A percentile compares a stretch with the other conserved stretches of the same genome.
Evolutionary conservation across 2,888 invertebrate genomes (phyloP).

Genomic region (Cryptophagus acutangulus): DNA sequence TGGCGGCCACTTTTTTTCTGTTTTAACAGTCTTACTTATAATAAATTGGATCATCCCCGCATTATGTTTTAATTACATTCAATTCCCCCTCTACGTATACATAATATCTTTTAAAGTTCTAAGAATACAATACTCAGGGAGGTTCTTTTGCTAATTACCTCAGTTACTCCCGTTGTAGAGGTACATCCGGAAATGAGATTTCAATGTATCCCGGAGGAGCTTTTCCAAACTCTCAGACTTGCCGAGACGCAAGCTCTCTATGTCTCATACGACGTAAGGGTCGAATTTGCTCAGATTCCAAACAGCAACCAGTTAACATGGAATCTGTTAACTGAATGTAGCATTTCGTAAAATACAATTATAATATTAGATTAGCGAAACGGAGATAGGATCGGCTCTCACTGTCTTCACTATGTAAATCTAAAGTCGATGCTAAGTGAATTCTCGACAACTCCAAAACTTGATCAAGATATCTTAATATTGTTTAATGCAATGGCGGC

Average conservation of each 20-base stretch:
- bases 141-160: conserved; percentile 44
- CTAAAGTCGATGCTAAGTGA: conserved; percentile 40
- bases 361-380: conserved; percentile 50
- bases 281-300: conserved; percentile 31
- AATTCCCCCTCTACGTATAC: conserved; percentile 15
- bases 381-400: conserved; percentile 40
- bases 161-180: conserved; percentile 34
- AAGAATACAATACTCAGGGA: conserved; percentile 29
- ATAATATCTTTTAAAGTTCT: conserved; percentile 23
- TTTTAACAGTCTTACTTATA: background rate
- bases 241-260: conserved; percentile 8
- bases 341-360: conserved; percentile 50
- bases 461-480: conserved; percentile 44
- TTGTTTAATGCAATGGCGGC: conserved; percentile 38
- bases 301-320: conserved; percentile 46
- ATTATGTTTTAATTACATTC: conserved; percentile 27
- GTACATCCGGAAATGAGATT: conserved; percentile 49
- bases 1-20: background rate
- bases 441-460: conserved; percentile 39
- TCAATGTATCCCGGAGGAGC: conserved; percentile 50
- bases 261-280: conserved; percentile 19
- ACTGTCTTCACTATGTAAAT: conserved; percentile 15
- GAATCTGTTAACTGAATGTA: conserved; percentile 50
- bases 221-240: conserved; percentile 32
- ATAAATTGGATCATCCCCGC: conserved; percentile 5